Evolutionary conservation across 92 coral and sea anemone species (phyloP).

Genomic region (Bergia puertoricense): DNA sequence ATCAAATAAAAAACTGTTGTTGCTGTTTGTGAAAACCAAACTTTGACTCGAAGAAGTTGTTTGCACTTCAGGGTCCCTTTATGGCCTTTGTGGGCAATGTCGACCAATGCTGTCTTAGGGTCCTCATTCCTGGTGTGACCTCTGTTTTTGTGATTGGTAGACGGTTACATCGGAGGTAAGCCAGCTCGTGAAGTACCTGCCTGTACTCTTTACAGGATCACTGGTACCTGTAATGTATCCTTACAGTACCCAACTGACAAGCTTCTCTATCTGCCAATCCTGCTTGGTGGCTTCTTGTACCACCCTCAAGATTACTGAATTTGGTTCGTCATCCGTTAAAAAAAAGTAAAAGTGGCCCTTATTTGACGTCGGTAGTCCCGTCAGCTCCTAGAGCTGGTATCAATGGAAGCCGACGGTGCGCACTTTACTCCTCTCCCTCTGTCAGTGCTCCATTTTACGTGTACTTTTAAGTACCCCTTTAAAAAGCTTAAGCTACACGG

Average conservation of each 20-base stretch:
- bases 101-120: constrained; percentile 26
- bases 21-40: not conserved
- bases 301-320: constrained; percentile 23
- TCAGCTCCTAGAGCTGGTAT: no score
- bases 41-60: constrained; percentile 12
- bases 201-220: constrained; percentile 20
- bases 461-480: no score
- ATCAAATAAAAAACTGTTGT: not conserved
- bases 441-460: no score
- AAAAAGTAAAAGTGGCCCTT: no score
- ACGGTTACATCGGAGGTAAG: constrained; percentile 1
- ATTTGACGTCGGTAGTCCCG: no score
- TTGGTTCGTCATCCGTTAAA: constrained; percentile 27
- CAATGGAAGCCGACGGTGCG: no score
- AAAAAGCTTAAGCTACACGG: no score
- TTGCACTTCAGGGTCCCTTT: constrained; percentile 19
- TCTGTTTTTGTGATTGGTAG: constrained; percentile 35
- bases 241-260: constrained; percentile 20
- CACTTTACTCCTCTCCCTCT: no score
- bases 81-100: constrained; percentile 31
- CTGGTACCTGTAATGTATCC: constrained; percentile 10
- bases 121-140: not conserved
- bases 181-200: constrained; percentile 29
- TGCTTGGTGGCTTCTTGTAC: constrained; percentile 17
- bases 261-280: constrained; percentile 15